Conservation (phyloP, 2,797 vertebrate species). For the Hozukius guyotensis region DNA sequence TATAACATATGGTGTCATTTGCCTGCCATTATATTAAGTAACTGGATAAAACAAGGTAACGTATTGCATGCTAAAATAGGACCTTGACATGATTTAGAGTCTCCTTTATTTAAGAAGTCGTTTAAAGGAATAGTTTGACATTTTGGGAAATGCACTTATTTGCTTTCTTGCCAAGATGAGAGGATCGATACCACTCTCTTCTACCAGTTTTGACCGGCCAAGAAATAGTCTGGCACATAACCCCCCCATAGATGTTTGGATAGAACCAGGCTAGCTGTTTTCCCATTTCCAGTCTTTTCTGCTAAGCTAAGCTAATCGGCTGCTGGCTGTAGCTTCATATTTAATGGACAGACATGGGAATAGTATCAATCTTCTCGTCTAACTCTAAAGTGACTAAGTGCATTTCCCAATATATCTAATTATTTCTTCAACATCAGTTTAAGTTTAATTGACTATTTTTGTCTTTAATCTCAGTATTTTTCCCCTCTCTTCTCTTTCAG, state of each 20-base stretch:
- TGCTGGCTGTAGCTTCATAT: background rate
- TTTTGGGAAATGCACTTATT: conserved; percentile 22
- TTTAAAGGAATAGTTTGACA: background rate
- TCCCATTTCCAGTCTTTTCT: background rate
- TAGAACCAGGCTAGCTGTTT: background rate
- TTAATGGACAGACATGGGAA: background rate
- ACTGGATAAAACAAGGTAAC: conserved; percentile 45
- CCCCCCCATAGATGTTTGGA: background rate
- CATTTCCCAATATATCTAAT: conserved; percentile 1
- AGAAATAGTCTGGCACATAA: background rate
- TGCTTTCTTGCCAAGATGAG: conserved; percentile 24
- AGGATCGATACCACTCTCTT: background rate
- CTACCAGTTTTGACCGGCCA: background rate
- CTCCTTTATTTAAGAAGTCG: background rate
- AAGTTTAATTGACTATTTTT: background rate
- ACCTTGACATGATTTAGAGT: conserved; percentile 3
- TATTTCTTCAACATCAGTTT: background rate
- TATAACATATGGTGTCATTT: conserved; percentile 53
- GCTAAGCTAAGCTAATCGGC: background rate
- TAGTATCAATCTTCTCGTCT: background rate
- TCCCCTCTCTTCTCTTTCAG: conserved; percentile 72
- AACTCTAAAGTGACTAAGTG: conserved; percentile 1
- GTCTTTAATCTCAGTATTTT: background rate
- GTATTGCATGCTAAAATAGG: conserved; percentile 64
- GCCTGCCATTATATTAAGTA: conserved; percentile 39